Percentiles rank a stretch among this genome's conserved stretches.
Evolutionary conservation across 2,888 invertebrate genomes (phyloP).

Genomic region (Cantharis nigra): DNA sequence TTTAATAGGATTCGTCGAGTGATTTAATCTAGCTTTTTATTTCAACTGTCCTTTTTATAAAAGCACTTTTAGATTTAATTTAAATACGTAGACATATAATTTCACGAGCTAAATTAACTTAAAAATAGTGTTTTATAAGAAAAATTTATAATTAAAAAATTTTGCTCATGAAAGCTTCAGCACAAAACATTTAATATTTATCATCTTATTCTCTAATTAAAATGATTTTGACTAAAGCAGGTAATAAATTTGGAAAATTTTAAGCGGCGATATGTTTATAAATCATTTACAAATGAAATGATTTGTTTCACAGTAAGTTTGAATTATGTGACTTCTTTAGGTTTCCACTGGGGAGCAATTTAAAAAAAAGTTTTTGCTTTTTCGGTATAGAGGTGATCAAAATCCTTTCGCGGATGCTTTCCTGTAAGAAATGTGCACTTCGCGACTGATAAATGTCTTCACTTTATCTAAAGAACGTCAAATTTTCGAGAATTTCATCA

Average conservation of each 20-base stretch:
- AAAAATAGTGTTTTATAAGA: background rate
- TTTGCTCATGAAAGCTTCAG: background rate
- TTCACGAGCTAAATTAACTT: background rate
- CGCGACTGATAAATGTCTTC: conserved; percentile 20
- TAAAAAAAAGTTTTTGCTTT: conserved; percentile 12
- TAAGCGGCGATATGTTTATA: background rate
- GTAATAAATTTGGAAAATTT: background rate
- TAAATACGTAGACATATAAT: background rate
- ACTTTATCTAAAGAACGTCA: conserved; percentile 1
- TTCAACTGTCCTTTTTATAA: background rate
- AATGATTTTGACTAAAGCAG: background rate
- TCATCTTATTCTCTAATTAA: background rate
- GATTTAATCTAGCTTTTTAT: background rate
- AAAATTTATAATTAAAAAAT: background rate
- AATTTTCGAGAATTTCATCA: background rate
- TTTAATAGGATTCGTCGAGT: background rate
- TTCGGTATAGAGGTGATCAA: conserved; percentile 19
- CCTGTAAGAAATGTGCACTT: conserved; percentile 21
- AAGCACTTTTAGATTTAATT: background rate
- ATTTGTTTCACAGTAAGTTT: background rate
- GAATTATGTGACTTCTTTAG: conserved; percentile 10
- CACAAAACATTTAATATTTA: background rate
- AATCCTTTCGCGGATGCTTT: conserved; percentile 22
- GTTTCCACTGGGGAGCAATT: conserved; percentile 15
- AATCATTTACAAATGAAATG: background rate